A percentile compares a stretch with the other conserved stretches of the same genome.
Evolutionary conservation across 2,888 invertebrate genomes (phyloP).

Genomic region (Sarcophaga caerulescens): DNA sequence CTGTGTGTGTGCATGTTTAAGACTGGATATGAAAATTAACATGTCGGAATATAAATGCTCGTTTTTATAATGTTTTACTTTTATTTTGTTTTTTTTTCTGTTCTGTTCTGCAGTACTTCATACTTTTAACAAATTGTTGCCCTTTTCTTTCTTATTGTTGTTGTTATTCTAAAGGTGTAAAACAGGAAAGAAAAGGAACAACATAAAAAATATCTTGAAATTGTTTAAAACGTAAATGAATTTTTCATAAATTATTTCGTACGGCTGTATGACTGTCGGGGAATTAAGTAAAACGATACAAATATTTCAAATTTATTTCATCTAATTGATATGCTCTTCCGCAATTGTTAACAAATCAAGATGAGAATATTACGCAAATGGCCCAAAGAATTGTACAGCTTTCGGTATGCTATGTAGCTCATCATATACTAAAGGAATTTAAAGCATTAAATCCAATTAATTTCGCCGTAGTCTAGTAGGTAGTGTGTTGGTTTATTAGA

Average conservation of each 20-base stretch:
- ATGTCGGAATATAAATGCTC: conserved; percentile 45
- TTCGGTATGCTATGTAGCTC: too few species aligned
- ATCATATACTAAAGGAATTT: too few species aligned
- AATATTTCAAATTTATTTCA: too few species aligned
- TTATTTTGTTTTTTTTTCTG: not conserved
- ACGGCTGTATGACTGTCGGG: too few species aligned
- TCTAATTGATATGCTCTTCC: too few species aligned
- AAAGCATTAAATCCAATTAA: too few species aligned
- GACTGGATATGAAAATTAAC: conserved; percentile 50
- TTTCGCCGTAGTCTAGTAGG: too few species aligned
- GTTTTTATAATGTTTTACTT: conserved; percentile 45
- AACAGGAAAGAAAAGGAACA: not conserved
- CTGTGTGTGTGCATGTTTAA: not conserved
- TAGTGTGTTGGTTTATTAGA: too few species aligned
- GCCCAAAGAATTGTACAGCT: too few species aligned
- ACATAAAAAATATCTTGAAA: not conserved
- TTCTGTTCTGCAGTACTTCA: not conserved
- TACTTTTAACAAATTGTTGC: conserved; percentile 46
- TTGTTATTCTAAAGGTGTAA: not conserved
- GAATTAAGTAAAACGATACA: too few species aligned
- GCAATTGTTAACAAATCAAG: too few species aligned
- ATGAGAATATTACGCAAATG: too few species aligned
- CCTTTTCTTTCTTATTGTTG: conserved; percentile 1
- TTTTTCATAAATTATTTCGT: not conserved
- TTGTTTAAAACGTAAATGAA: not conserved